Conservation (phyloP, 2,888 invertebrate genomes). For the Drosophila parthenogenetica region DNA sequence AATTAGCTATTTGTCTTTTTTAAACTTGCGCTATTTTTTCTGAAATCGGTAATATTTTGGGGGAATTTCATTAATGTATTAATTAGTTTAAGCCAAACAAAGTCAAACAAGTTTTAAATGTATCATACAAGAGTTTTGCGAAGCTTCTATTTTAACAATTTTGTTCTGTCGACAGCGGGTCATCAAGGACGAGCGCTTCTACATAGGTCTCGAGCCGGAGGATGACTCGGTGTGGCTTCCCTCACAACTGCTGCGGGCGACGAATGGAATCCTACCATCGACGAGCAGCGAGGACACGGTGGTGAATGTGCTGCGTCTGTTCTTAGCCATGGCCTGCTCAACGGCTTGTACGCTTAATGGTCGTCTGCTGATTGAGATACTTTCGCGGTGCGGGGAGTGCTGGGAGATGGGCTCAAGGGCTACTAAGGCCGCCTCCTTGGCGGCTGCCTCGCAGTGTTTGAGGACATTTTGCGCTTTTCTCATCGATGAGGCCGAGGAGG, state of each 20-base stretch:
- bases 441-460: slow-evolving; percentile 95
- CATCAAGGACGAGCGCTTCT: slow-evolving; percentile 95
- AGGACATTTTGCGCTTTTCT: slow-evolving; percentile 93
- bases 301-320: slow-evolving; percentile 89
- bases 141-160: background rate
- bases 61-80: too few species aligned
- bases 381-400: slow-evolving; percentile 93
- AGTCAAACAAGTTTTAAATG: too few species aligned
- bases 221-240: slow-evolving; percentile 97
- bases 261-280: slow-evolving; percentile 87
- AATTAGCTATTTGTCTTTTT: too few species aligned
- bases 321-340: slow-evolving; percentile 94
- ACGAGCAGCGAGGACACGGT: slow-evolving; percentile 93
- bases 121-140: too few species aligned
- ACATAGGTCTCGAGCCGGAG: slow-evolving; percentile 95
- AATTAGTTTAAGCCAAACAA: too few species aligned
- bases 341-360: slow-evolving; percentile 96
- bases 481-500: slow-evolving; percentile 87
- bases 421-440: slow-evolving; percentile 94
- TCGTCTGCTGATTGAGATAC: slow-evolving; percentile 93
- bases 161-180: slow-evolving; percentile 88
- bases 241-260: slow-evolving; percentile 94
- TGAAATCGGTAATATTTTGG: too few species aligned
- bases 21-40: too few species aligned
- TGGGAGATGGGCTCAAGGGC: slow-evolving; percentile 92